Evolutionary conservation across 2,888 invertebrate genomes (phyloP).

Genomic region (Drosophila vallismaia): DNA sequence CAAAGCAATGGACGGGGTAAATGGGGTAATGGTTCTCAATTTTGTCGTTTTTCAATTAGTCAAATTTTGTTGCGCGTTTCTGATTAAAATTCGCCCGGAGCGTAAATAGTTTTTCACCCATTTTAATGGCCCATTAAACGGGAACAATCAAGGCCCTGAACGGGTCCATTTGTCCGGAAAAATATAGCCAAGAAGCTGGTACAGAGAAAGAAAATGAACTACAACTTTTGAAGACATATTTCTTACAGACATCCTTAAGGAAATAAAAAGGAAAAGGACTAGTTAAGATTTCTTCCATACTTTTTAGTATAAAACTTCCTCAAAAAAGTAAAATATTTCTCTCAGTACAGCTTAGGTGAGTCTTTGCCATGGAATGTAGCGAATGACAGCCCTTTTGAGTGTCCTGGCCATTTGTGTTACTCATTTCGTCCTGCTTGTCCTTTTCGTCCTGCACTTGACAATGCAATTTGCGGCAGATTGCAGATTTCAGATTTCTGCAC

Average conservation of each 20-base stretch:
- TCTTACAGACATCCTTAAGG: too few species aligned
- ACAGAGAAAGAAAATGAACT: neutral
- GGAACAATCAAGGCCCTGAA: conserved; percentile 5
- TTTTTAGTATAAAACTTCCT: too few species aligned
- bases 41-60: conserved; percentile 43
- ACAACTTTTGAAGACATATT: too few species aligned
- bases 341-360: conserved; percentile 7
- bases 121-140: conserved; percentile 16
- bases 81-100: conserved; percentile 28
- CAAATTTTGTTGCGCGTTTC: conserved; percentile 19
- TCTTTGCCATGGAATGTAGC: conserved; percentile 1
- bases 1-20: neutral
- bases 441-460: conserved; percentile 50
- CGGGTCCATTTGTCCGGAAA: neutral
- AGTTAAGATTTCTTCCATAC: too few species aligned
- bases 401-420: conserved; percentile 39
- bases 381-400: conserved; percentile 23
- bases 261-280: too few species aligned
- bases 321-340: neutral
- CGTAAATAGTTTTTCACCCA: conserved; percentile 16
- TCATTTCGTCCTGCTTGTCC: conserved; percentile 18
- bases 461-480: conserved; percentile 52
- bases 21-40: conserved; percentile 21
- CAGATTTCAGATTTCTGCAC: conserved; percentile 6
- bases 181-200: neutral